phyloP scores from a whole-genome alignment of 2,888 invertebrate species.

The Eupithecia subumbrata region DNA sequence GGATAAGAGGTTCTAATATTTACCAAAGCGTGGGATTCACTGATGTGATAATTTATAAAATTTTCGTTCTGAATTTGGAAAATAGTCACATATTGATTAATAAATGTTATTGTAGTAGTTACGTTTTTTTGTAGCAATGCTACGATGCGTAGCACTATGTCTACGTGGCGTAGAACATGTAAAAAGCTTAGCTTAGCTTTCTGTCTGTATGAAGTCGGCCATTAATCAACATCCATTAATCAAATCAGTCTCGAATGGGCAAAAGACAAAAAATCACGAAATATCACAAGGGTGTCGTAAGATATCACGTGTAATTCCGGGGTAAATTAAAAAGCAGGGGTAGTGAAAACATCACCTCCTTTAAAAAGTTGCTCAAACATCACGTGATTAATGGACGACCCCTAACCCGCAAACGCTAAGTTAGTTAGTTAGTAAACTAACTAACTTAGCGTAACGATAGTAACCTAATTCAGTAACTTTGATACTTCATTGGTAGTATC shows the following conservation, averaged over 20 bases:
- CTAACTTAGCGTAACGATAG: too few relatives aligned
- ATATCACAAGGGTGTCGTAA: too few relatives aligned
- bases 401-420: neutral
- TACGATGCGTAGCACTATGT: constrained; percentile 19
- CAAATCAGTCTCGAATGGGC: too few relatives aligned
- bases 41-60: neutral
- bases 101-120: neutral
- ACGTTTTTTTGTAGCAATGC: neutral
- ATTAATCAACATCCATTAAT: too few relatives aligned
- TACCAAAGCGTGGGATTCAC: constrained; percentile 19
- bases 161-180: constrained; percentile 15
- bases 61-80: neutral
- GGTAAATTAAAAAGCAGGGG: too few relatives aligned
- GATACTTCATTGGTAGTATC: neutral
- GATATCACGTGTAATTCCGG: too few relatives aligned
- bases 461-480: neutral
- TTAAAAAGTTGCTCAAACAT: too few relatives aligned
- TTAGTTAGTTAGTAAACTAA: too few relatives aligned
- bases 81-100: neutral
- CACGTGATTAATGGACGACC: too few relatives aligned
- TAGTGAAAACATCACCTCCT: too few relatives aligned
- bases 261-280: too few relatives aligned
- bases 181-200: neutral
- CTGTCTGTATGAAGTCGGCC: too few relatives aligned
- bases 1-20: constrained; percentile 46